Evolutionary conservation across 1,140 invertebrate genomes (phyloP), one percentile per base, ranked within the genome.

Genomic region (Mercenaria mercenaria): DNA sequence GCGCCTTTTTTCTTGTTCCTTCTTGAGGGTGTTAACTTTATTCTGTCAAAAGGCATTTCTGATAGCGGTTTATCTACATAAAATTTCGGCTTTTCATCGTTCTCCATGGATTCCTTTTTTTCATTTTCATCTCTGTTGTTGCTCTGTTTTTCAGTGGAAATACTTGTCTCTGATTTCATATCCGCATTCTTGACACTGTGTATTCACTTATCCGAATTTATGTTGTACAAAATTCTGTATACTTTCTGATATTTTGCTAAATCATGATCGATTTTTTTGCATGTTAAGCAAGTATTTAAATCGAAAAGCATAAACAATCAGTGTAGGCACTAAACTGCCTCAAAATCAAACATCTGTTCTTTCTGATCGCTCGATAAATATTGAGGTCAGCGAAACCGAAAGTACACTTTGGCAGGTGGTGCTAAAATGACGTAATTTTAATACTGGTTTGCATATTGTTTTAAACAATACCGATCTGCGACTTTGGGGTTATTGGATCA

Each of bases 31-130:
- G 79, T 2, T 41, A 81, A 81, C 56, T 64, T 56, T 64, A 43
- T 81, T 26, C 79, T 81, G 26, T 37, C 34, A 34, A 81, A 81
- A 23, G 26, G 52, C 79, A 81, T 81, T 37, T 61, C 34, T 0
- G 79, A 81, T 6, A 81, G 50, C n/a, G 79, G 79, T 81, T 81
- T 81, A 37, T 64, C 50, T 26, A 81, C 56, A 61, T 59, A 83
- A 3, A 83, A 39, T 39, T 29, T 83, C 20, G 81, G 61, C 69
- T 83, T 83, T 47, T 83, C 79, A 0, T 69, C n/a, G 23, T 23
- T 4, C 15, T 20, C 43, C n/a, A n/a, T n/a, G n/a, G n/a, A n/a
- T n/a, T n/a, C n/a, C n/a, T n/a, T n/a, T 83, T 20, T 47, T 18
- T 83, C 43, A 15, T 67, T 26, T 67, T 83, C 64, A 37, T 34